A percentile compares a stretch with the other conserved stretches of the same genome.
phyloP scores from a whole-genome alignment of 37 sponge, comb jelly and placozoan species.

The Beroe forskalii region DNA sequence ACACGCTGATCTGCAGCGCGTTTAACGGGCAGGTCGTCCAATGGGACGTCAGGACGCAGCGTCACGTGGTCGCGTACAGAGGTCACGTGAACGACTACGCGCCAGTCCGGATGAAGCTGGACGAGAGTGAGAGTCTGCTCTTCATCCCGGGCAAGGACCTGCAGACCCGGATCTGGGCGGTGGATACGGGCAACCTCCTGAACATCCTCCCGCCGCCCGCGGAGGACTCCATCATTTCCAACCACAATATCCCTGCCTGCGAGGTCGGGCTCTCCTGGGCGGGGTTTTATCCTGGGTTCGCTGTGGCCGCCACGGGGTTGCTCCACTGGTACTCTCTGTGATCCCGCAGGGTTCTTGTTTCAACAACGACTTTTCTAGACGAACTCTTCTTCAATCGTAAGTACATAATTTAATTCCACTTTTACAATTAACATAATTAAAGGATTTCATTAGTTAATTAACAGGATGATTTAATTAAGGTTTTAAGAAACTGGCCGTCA shows the following conservation, averaged over 20 bases:
- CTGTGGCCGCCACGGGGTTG: constrained; percentile 21
- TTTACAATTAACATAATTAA: too few relatives aligned
- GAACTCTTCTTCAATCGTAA: too few relatives aligned
- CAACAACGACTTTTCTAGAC: too few relatives aligned
- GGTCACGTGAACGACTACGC: constrained; percentile 40
- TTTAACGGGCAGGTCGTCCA: constrained; percentile 51
- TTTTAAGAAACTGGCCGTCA: too few relatives aligned
- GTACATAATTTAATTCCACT: too few relatives aligned
- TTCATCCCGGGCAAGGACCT: constrained; percentile 32
- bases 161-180: constrained; percentile 40
- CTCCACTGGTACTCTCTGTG: constrained; percentile 32
- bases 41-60: neutral
- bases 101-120: neutral
- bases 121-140: constrained; percentile 35
- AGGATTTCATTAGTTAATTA: too few relatives aligned
- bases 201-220: neutral
- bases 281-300: constrained; percentile 45
- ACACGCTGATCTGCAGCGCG: constrained; percentile 5
- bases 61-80: neutral
- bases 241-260: constrained; percentile 40
- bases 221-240: neutral
- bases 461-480: too few relatives aligned
- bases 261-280: constrained; percentile 36
- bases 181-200: neutral
- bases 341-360: too few relatives aligned